Evolutionary conservation across 2,888 invertebrate species (phyloP).

Genomic region (Diplolepis rosae): DNA sequence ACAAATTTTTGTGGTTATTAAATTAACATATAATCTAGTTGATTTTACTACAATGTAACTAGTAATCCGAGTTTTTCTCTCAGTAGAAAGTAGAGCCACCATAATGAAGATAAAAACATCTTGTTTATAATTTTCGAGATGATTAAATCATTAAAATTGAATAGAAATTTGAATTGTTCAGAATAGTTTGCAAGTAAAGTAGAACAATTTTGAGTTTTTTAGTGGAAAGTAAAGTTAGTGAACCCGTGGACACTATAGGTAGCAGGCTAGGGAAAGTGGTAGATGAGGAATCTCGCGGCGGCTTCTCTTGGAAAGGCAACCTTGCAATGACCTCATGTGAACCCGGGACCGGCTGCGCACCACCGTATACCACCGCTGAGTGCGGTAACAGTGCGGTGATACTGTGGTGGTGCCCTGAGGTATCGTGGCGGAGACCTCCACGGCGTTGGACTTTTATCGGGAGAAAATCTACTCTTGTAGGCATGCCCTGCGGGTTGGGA

Average conservation of each 20-base stretch:
- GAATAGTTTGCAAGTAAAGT: too few relatives aligned
- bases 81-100: too few relatives aligned
- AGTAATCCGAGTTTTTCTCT: too few relatives aligned
- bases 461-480: conserved; percentile 70
- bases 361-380: conserved; percentile 45
- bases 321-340: conserved; percentile 71
- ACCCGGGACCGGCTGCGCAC: conserved; percentile 58
- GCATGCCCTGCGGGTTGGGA: conserved; percentile 60
- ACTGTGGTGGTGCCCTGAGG: conserved; percentile 12
- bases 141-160: too few relatives aligned
- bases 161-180: too few relatives aligned
- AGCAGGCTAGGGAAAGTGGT: not conserved
- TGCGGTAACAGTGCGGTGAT: conserved; percentile 31
- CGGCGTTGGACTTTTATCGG: conserved; percentile 68
- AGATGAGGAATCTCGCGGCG: conserved; percentile 21
- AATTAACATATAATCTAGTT: too few relatives aligned
- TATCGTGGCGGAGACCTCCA: conserved; percentile 61
- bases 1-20: too few relatives aligned
- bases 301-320: conserved; percentile 62
- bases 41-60: too few relatives aligned
- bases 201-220: too few relatives aligned
- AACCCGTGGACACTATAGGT: not conserved
- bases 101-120: too few relatives aligned
- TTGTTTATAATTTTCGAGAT: too few relatives aligned
- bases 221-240: too few relatives aligned